Base-by-base conservation (phyloP, 2,113 vertebrate genomes). In the Hydrochoerus hydrochaeris region DNA sequence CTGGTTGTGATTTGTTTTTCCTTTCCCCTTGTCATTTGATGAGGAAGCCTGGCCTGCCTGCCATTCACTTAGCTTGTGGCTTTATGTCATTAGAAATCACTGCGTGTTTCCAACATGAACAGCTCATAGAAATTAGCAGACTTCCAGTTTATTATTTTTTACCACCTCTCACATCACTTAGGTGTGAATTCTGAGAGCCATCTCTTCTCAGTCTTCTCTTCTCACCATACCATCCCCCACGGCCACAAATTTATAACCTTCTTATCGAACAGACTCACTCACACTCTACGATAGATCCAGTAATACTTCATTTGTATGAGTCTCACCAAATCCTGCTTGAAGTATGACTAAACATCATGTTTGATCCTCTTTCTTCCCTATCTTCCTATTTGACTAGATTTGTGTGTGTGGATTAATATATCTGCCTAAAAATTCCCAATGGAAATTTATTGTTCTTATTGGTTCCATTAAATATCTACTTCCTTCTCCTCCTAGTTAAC, bases 61-160 rank as follows among this genome's bases (percentile, higher is more conserved):
- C 46, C 54, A 86, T 90, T 94, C 67, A 49, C 5, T 38, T 90
- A 52, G 49, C 41, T 13, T 90, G 22, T 90, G 46, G 95, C 44
- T 90, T 80, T 82, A 16, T 52, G 49, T 9, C 60, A 44, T 60
- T 69, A 63, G 41, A 20, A 58, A 46, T 49, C 54, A 67, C 30
- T 13, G 16, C 28, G 13, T 20, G 5, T 80, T 58, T 75, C 22
- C 41, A 78, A 44, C 12, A 44, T 57, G 65, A 88, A 4, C 16
- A 41, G 14, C 7, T 7, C 7, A 49, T 22, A 71, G 20, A 91
- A 82, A 78, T 52, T 49, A 20, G n/a, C 85, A 80, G 13, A 20
- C 49, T 35, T 32, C 28, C 46, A 46, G 46, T 46, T 46, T 4
- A 46, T 46, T 46, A 46, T 94, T 57, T 54, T 52, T 85, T 65